Conservation (phyloP, 1,140 invertebrate species). For the Melipona quadrifasciata region DNA sequence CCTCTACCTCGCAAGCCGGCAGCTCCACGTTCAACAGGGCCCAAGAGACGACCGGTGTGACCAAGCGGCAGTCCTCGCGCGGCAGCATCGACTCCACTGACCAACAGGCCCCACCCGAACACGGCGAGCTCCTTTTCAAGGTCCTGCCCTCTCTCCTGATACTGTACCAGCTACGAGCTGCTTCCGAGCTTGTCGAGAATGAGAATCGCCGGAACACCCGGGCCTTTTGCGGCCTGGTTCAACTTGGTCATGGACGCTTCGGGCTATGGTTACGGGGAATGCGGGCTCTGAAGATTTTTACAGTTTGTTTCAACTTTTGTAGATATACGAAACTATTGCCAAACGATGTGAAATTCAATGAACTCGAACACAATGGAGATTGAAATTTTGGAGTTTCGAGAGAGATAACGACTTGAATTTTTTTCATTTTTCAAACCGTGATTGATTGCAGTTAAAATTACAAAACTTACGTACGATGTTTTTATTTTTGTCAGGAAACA, state of each 20-base stretch:
- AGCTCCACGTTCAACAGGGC: constrained; percentile 48
- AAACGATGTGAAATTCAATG: no score
- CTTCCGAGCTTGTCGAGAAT: neutral
- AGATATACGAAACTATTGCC: no score
- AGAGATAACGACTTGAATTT: no score
- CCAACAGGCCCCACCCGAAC: constrained; percentile 76
- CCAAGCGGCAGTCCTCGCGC: constrained; percentile 71
- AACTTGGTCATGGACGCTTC: neutral
- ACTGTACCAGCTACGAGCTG: neutral
- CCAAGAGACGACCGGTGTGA: constrained; percentile 64
- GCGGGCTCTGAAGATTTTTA: no score
- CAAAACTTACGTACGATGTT: no score
- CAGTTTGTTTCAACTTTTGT: no score
- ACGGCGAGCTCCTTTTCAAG: constrained; percentile 78
- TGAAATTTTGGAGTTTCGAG: no score
- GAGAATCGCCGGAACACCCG: neutral
- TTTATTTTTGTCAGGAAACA: no score
- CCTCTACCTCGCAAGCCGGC: constrained; percentile 53
- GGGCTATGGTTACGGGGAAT: neutral
- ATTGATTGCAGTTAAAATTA: no score
- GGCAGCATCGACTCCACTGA: constrained; percentile 65
- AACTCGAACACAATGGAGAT: no score
- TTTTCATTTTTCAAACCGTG: no score
- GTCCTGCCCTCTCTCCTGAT: constrained; percentile 66
- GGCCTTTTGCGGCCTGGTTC: neutral